Evolutionary conservation across 2,888 invertebrate genomes (phyloP).

Genomic region (Melangyna quadrimaculata): DNA sequence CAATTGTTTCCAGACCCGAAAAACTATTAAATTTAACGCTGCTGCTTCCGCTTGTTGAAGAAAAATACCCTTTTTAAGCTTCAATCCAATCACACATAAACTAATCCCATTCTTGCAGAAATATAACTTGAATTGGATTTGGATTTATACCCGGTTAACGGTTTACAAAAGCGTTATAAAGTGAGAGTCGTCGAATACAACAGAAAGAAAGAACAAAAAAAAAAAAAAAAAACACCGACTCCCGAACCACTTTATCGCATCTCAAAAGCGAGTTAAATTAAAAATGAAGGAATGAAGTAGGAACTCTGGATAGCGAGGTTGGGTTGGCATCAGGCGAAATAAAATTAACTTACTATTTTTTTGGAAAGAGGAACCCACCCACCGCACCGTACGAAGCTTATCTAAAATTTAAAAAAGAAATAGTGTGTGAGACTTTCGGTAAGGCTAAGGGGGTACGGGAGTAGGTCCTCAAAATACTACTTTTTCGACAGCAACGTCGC

Average conservation of each 20-base stretch:
- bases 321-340: conserved; percentile 6
- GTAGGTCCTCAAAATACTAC: conserved; percentile 34
- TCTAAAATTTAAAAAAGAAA: conserved; percentile 6
- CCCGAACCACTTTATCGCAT: conserved; percentile 20
- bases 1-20: conserved; percentile 47
- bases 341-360: conserved; percentile 55
- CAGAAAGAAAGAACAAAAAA: background rate
- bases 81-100: conserved; percentile 69
- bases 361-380: conserved; percentile 2
- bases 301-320: too few species aligned
- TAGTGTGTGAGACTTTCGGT: conserved; percentile 37
- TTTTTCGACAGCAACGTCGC: conserved; percentile 18
- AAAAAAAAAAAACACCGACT: background rate
- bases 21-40: conserved; percentile 49
- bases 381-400: background rate
- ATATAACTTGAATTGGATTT: conserved; percentile 67
- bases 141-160: conserved; percentile 68
- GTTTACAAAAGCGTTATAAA: conserved; percentile 43
- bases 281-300: conserved; percentile 28
- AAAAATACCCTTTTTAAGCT: conserved; percentile 37
- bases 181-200: conserved; percentile 11
- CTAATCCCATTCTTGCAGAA: conserved; percentile 67
- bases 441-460: too few species aligned
- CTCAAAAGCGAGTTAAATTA: conserved; percentile 52
- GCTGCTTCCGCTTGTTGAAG: background rate